These are phyloP conservation scores for Pseudanteris insignis DNA, from an alignment of 2,888 invertebrate species.

Conservation along the genomic window DNA sequence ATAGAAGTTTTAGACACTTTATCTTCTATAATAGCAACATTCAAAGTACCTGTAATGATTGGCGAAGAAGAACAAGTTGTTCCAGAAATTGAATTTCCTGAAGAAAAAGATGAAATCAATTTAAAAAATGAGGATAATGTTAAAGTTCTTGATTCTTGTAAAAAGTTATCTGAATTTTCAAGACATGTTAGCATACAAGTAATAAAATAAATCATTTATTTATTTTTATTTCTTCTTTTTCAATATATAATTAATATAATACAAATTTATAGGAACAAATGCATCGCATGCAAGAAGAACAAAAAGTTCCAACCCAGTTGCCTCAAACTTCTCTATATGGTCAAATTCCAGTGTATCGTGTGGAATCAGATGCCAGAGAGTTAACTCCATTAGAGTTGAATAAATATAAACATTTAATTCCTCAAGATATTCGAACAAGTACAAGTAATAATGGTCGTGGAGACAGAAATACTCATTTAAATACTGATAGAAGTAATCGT, in stretches of 20 bases:
- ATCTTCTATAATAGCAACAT: slow-evolving; percentile 70
- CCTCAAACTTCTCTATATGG: slow-evolving; percentile 55
- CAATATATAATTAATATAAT: not conserved
- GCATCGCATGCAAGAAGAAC: slow-evolving; percentile 57
- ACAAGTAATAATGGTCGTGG: slow-evolving; percentile 46
- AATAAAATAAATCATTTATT: slow-evolving; percentile 4
- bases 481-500: slow-evolving; percentile 46
- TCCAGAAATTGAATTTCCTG: slow-evolving; percentile 66
- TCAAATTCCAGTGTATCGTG: slow-evolving; percentile 71
- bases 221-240: not conserved
- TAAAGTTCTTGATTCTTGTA: slow-evolving; percentile 6
- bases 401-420: slow-evolving; percentile 62
- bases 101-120: slow-evolving; percentile 37
- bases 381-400: slow-evolving; percentile 69
- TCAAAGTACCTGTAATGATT: slow-evolving; percentile 66
- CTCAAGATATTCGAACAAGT: slow-evolving; percentile 50
- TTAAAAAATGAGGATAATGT: slow-evolving; percentile 16
- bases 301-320: slow-evolving; percentile 51
- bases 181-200: slow-evolving; percentile 57
- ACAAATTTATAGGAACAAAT: slow-evolving; percentile 57
- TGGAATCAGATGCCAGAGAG: slow-evolving; percentile 71
- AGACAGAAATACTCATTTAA: slow-evolving; percentile 48
- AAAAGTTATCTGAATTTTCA: slow-evolving; percentile 53
- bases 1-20: slow-evolving; percentile 74
- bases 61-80: slow-evolving; percentile 71